Base-by-base conservation (phyloP, 2,888 invertebrate genomes). In the Microctonus aethiopoides region DNA sequence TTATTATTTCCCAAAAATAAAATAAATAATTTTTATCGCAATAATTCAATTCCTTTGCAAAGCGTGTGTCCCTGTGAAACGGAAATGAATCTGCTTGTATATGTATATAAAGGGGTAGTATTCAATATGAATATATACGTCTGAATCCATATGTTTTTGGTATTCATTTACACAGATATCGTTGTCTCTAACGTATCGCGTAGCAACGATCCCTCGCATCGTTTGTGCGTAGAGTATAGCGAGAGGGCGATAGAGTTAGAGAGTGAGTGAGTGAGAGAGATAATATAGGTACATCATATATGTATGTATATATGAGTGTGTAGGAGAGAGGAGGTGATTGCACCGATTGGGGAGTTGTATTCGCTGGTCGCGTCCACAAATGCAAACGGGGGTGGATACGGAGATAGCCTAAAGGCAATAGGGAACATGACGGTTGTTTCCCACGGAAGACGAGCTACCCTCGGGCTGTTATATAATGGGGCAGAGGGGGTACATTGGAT, bases 381-480 rank as follows among this genome's bases (percentile, higher is more conserved):
- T 71, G 72, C 70, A 71, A 62, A 73, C 60, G 68, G 67, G 68
- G 74, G 75, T 72, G 77, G 73, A 73, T 74, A 77, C 73, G 75
- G 74, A 70, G 69, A 76, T 77, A 75, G 80, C 78, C 80, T 78
- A 75, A 78, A 79, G 81, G 81, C 80, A 77, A 78, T 78, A 74
- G 76, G 75, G 77, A 78, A 79, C 81, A 80, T 80, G 75, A 79
- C 76, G 79, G 75, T 76, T 78, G 77, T 81, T 81, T 81, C 81
- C 80, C 80, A 81, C 81, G 81, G 77, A 78, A 79, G 77, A 79
- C 77, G 72, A 75, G 70, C 71, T 72, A 74, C 78, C 80, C 76
- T 74, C 71, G 76, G 80, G 80, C 77, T 79, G 76, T 78, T 78
- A 76, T 77, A 78, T 76, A 74, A 70, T 68, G 78, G n/a, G n/a